phyloP scores from a whole-genome alignment of 1,140 invertebrate species.

The Drosophila persimilis region DNA sequence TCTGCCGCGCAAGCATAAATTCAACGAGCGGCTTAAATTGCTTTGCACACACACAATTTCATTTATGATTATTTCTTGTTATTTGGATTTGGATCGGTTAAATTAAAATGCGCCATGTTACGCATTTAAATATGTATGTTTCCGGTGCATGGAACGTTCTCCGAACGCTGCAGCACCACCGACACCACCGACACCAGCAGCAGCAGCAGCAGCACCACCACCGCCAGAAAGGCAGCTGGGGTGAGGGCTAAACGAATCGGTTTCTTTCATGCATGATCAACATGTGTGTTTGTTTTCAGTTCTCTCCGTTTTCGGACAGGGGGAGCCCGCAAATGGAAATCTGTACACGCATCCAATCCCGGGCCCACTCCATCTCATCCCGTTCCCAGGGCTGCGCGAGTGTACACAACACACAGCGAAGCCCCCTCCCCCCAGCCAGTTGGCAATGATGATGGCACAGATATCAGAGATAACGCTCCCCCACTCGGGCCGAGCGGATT shows the following conservation, averaged over 20 bases:
- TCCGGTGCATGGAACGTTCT: slow-evolving; percentile 54
- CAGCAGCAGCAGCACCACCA: not conserved
- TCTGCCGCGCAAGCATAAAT: slow-evolving; percentile 43
- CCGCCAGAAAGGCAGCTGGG: slow-evolving; percentile 5
- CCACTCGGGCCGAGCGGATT: slow-evolving; percentile 19
- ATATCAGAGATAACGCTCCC: slow-evolving; percentile 45
- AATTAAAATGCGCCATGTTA: slow-evolving; percentile 79
- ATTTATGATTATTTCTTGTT: slow-evolving; percentile 47
- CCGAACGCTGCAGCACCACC: not conserved
- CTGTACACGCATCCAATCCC: slow-evolving; percentile 33
- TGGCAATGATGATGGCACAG: slow-evolving; percentile 54
- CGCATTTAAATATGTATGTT: slow-evolving; percentile 72
- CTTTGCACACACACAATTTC: slow-evolving; percentile 74
- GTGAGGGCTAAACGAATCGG: slow-evolving; percentile 33
- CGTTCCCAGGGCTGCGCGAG: slow-evolving; percentile 20
- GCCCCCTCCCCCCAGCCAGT: slow-evolving; percentile 11
- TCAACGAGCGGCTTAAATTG: slow-evolving; percentile 46
- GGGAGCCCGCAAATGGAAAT: slow-evolving; percentile 48
- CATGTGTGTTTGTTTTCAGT: slow-evolving; percentile 60
- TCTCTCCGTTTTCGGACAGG: slow-evolving; percentile 15
- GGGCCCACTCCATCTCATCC: slow-evolving; percentile 5
- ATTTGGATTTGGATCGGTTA: slow-evolving; percentile 60
- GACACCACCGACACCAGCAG: not conserved
- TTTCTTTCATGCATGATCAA: slow-evolving; percentile 60
- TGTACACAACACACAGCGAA: not conserved